Percentiles rank a stretch among this genome's conserved stretches.
These are phyloP conservation scores for Bilobella aurantiaca DNA, from an alignment of 1,140 invertebrate genomes.

Conservation along the genomic window DNA sequence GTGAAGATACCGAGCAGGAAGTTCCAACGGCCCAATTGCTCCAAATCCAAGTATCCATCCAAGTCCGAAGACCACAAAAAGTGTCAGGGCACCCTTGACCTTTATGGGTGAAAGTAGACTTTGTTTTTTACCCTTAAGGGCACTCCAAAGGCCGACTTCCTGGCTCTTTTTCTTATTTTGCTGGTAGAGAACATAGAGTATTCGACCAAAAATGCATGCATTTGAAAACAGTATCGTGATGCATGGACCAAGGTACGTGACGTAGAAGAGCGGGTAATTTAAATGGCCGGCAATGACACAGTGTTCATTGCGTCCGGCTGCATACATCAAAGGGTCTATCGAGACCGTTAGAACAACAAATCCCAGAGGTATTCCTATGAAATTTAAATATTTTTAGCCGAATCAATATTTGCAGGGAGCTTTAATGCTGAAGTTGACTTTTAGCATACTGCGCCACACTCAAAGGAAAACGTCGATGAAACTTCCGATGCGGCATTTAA, in stretches of 20 bases:
- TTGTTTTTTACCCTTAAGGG: no score
- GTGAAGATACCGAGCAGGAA: constrained; percentile 45
- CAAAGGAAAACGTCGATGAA: no score
- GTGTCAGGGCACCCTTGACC: constrained; percentile 46
- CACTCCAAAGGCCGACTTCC: constrained; percentile 1
- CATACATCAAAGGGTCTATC: constrained; percentile 34
- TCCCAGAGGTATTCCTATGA: constrained; percentile 40
- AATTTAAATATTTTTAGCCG: no score
- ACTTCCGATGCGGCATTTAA: no score
- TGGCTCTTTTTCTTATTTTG: constrained; percentile 12
- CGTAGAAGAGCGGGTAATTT: constrained; percentile 35
- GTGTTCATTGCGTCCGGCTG: constrained; percentile 29
- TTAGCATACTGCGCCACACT: no score
- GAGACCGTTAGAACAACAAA: constrained; percentile 32
- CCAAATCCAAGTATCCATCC: constrained; percentile 48
- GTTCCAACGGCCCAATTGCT: constrained; percentile 42
- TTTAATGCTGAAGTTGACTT: no score
- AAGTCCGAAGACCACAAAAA: constrained; percentile 47
- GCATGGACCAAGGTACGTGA: constrained; percentile 39
- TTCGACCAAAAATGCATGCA: constrained; percentile 20
- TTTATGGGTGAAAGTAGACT: constrained; percentile 37
- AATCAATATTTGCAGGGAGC: no score
- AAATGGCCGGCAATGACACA: constrained; percentile 34
- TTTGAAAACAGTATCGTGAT: constrained; percentile 41
- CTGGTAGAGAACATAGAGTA: constrained; percentile 21